Evolutionary conservation across 2,888 invertebrate species (phyloP).

Genomic region (Sesamia inferens): DNA sequence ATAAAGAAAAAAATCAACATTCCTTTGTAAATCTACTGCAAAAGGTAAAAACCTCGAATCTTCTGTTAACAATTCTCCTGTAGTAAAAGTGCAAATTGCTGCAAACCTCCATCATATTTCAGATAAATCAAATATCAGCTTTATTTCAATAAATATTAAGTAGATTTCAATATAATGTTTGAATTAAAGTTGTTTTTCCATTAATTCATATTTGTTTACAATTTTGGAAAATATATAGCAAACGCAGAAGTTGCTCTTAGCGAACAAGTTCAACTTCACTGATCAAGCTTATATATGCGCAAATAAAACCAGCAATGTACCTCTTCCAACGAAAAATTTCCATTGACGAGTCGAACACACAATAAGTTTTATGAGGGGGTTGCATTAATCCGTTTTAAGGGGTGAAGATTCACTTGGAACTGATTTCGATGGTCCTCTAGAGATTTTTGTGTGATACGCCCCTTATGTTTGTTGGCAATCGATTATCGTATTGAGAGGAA

Average conservation of each 20-base stretch:
- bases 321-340: conserved; percentile 19
- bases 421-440: conserved; percentile 77
- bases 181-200: too few species aligned
- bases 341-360: conserved; percentile 41
- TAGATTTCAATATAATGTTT: too few species aligned
- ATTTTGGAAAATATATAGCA: too few species aligned
- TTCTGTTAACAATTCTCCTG: neutral
- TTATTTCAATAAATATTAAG: too few species aligned
- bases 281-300: neutral
- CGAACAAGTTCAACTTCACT: too few species aligned
- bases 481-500: conserved; percentile 64
- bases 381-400: conserved; percentile 76
- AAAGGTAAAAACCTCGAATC: neutral
- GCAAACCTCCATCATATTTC: too few species aligned
- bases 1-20: neutral
- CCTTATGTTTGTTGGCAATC: conserved; percentile 67
- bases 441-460: conserved; percentile 70
- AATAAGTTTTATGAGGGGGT: conserved; percentile 66
- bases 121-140: too few species aligned
- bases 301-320: conserved; percentile 60
- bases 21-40: neutral
- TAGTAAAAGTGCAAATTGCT: too few species aligned
- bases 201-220: too few species aligned
- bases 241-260: too few species aligned
- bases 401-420: conserved; percentile 80